phyloP scores from a whole-genome alignment of 2,797 vertebrate species.

The Okamejei kenojei region DNA sequence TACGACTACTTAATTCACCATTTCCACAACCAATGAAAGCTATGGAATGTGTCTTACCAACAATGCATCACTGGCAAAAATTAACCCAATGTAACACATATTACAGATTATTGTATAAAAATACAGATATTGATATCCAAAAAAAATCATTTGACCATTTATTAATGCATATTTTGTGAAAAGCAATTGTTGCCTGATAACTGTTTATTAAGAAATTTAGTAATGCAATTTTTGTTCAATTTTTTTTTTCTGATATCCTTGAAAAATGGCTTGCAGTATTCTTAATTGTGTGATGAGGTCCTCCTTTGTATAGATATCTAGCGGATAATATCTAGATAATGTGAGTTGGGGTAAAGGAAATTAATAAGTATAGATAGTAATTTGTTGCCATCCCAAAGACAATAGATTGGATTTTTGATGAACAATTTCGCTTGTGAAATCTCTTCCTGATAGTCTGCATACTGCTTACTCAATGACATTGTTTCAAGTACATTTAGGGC shows the following conservation, averaged over 20 bases:
- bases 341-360: slow-evolving; percentile 78
- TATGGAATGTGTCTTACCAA: neutral
- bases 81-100: neutral
- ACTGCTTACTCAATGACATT: slow-evolving; percentile 79
- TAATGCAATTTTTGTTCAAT: neutral
- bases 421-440: slow-evolving; percentile 75
- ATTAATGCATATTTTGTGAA: neutral
- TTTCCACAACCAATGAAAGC: neutral
- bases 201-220: neutral
- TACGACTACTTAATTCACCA: neutral
- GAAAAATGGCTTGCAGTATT: neutral
- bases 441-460: slow-evolving; percentile 73
- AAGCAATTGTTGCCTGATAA: neutral
- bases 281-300: neutral
- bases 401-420: slow-evolving; percentile 79
- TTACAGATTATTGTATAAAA: slow-evolving; percentile 7
- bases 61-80: neutral
- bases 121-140: neutral
- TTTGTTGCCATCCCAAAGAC: slow-evolving; percentile 73
- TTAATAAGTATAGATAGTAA: slow-evolving; percentile 81
- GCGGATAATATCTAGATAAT: slow-evolving; percentile 82
- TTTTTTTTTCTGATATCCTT: neutral
- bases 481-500: slow-evolving; percentile 71
- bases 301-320: slow-evolving; percentile 47
- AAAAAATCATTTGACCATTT: neutral